Evolutionary conservation across 2,113 vertebrate species (phyloP).

Genomic region (Misgurnus mizolepis): DNA sequence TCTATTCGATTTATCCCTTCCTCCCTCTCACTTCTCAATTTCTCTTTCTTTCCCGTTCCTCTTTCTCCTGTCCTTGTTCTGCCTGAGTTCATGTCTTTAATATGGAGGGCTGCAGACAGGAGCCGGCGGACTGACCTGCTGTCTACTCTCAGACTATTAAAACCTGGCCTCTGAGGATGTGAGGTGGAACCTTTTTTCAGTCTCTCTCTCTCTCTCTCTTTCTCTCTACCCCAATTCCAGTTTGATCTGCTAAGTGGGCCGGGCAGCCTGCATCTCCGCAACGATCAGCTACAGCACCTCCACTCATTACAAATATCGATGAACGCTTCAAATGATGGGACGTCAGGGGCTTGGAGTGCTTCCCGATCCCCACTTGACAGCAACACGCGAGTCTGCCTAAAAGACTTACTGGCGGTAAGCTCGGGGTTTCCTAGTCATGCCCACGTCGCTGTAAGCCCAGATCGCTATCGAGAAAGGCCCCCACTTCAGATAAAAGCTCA

Average conservation of each 20-base stretch:
- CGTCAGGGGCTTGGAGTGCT: slow-evolving; percentile 34
- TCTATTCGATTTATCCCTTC: background rate
- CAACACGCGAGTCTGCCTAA: background rate
- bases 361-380: slow-evolving; percentile 49
- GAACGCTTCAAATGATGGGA: slow-evolving; percentile 30
- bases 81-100: slow-evolving; percentile 34
- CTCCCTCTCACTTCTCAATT: background rate
- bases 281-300: slow-evolving; percentile 43
- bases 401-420: slow-evolving; percentile 46
- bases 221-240: slow-evolving; percentile 44
- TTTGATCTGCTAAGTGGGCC: slow-evolving; percentile 33
- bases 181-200: slow-evolving; percentile 64
- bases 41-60: slow-evolving; percentile 24
- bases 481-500: slow-evolving; percentile 51
- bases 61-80: slow-evolving; percentile 14
- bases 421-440: slow-evolving; percentile 31
- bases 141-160: slow-evolving; percentile 37
- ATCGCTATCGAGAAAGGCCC: slow-evolving; percentile 47
- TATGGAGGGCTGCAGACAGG: slow-evolving; percentile 50
- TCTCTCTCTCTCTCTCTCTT: slow-evolving; percentile 35
- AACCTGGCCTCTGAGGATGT: slow-evolving; percentile 44
- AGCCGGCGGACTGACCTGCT: slow-evolving; percentile 14
- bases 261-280: slow-evolving; percentile 21
- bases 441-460: slow-evolving; percentile 36
- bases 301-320: slow-evolving; percentile 33